These are phyloP conservation scores for Agrotis segetum DNA, from an alignment of 2,888 invertebrate genomes.

Conservation along the genomic window DNA sequence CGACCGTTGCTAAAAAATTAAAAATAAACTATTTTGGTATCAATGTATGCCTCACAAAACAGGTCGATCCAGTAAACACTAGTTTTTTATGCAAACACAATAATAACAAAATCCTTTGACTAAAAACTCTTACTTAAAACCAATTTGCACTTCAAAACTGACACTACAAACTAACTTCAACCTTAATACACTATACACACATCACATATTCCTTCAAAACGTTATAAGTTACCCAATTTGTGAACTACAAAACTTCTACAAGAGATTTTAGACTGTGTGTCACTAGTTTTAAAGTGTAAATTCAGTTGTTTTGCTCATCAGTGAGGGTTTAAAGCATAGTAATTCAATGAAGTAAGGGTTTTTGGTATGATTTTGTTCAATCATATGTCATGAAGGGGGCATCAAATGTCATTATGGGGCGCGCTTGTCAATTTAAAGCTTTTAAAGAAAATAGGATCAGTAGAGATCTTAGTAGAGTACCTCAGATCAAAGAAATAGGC, in stretches of 20 bases:
- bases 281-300: neutral
- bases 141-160: constrained; percentile 30
- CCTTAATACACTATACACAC: neutral
- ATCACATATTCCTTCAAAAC: neutral
- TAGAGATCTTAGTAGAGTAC: neutral
- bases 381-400: constrained; percentile 45
- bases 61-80: neutral
- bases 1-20: no score
- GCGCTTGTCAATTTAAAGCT: constrained; percentile 28
- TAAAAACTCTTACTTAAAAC: constrained; percentile 30
- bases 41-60: no score
- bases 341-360: constrained; percentile 50
- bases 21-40: no score
- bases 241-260: neutral
- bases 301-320: neutral
- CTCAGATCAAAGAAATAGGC: no score
- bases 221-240: constrained; percentile 29
- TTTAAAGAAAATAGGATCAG: constrained; percentile 35
- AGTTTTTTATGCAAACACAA: constrained; percentile 24
- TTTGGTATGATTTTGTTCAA: constrained; percentile 58
- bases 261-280: neutral
- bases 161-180: neutral
- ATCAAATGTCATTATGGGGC: constrained; percentile 57
- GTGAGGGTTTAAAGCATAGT: constrained; percentile 14
- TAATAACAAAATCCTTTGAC: constrained; percentile 17